These are phyloP conservation scores for Pachliopta kotzebuea DNA, from an alignment of 2,888 invertebrate species.

Conservation along the genomic window DNA sequence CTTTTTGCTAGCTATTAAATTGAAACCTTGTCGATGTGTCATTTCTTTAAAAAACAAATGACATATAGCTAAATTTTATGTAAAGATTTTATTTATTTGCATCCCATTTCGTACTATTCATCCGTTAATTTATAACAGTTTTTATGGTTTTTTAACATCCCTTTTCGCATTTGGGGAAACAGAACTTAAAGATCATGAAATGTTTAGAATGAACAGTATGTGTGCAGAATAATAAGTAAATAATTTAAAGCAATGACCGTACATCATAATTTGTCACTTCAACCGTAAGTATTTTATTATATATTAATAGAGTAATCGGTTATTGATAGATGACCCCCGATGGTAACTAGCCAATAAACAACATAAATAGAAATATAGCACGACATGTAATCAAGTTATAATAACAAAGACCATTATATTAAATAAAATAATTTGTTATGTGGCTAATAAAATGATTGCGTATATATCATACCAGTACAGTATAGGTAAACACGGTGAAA, in stretches of 20 bases:
- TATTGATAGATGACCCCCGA: not conserved
- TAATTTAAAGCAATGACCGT: conserved; percentile 24
- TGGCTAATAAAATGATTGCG: too few relatives aligned
- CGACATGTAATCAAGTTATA: too few relatives aligned
- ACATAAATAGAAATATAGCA: not conserved
- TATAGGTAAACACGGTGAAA: not conserved
- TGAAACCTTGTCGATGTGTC: conserved; percentile 7
- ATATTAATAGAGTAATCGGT: not conserved
- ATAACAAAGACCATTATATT: too few relatives aligned
- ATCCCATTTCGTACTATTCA: conserved; percentile 11
- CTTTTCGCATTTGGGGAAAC: not conserved
- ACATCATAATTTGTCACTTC: conserved; percentile 16
- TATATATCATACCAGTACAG: too few relatives aligned
- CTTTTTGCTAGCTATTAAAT: not conserved
- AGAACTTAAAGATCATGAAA: conserved; percentile 7
- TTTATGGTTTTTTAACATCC: conserved; percentile 17
- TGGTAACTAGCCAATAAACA: not conserved
- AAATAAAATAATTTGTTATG: too few relatives aligned
- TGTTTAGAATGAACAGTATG: conserved; percentile 1
- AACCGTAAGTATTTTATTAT: conserved; percentile 15
- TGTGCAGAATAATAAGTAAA: conserved; percentile 6
- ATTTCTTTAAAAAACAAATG: conserved; percentile 21
- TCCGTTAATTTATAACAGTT: conserved; percentile 6
- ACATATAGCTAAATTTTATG: conserved; percentile 18
- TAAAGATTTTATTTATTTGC: conserved; percentile 21